A percentile compares a stretch with the other conserved stretches of the same genome.
These are phyloP conservation scores for Bradypus variegatus DNA, from an alignment of 2,797 vertebrate species.

Conservation along the genomic window DNA sequence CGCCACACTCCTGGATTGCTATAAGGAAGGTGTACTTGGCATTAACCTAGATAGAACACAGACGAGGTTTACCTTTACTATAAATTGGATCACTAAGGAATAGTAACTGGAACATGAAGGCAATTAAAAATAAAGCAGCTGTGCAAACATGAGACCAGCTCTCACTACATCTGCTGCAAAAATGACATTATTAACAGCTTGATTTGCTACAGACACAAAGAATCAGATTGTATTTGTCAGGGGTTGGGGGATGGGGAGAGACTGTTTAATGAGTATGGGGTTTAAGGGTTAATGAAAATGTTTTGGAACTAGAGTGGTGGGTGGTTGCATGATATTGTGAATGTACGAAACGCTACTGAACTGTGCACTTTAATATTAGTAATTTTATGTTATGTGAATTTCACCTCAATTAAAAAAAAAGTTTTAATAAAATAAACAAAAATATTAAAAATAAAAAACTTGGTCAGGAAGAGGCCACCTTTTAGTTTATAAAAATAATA, in stretches of 20 bases:
- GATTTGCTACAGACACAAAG: background rate
- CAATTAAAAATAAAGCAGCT: slow-evolving; percentile 15
- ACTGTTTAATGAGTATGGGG: too few species aligned
- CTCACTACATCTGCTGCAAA: background rate
- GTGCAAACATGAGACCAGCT: background rate
- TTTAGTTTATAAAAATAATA: background rate
- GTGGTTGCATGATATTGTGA: too few species aligned
- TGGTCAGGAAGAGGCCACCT: background rate
- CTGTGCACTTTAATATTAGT: too few species aligned
- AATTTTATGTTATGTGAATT: too few species aligned
- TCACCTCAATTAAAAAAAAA: too few species aligned
- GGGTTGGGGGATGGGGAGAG: too few species aligned
- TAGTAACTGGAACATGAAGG: background rate
- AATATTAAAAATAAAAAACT: background rate
- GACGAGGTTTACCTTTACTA: background rate
- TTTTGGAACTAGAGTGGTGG: too few species aligned
- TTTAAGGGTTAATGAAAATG: too few species aligned
- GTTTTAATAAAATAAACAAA: background rate
- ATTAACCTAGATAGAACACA: background rate
- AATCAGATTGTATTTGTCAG: background rate
- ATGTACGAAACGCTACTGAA: too few species aligned
- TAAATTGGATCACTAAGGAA: slow-evolving; percentile 11
- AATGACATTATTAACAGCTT: background rate
- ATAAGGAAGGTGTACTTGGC: background rate
- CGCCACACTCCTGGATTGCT: background rate